phyloP scores from a whole-genome alignment of 2,797 vertebrate genomes.

The Sandelia bainsii region DNA sequence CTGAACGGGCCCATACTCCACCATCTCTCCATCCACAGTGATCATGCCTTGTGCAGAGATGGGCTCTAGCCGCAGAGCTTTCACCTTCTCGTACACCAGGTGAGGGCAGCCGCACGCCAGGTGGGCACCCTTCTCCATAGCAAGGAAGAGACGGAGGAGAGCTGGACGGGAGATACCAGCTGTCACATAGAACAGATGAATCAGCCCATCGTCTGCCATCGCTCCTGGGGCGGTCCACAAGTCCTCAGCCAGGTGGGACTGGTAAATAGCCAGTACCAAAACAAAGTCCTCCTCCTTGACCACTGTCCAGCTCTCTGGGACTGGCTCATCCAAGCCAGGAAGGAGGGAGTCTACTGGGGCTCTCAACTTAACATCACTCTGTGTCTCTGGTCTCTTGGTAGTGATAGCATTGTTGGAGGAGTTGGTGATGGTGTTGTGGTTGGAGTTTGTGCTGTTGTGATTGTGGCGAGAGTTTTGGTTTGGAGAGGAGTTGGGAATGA shows the following conservation, averaged over 20 bases:
- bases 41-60: constrained; percentile 84
- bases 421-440: constrained; percentile 70
- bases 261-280: constrained; percentile 90
- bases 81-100: constrained; percentile 86
- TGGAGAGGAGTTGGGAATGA: constrained; percentile 61
- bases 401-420: constrained; percentile 64
- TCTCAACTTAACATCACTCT: constrained; percentile 27
- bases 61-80: constrained; percentile 92
- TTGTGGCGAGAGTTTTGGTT: constrained; percentile 57
- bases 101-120: constrained; percentile 87
- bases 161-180: constrained; percentile 88
- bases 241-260: constrained; percentile 92
- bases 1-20: constrained; percentile 90
- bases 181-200: constrained; percentile 92
- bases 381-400: constrained; percentile 43
- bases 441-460: constrained; percentile 55
- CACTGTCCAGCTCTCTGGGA: constrained; percentile 90
- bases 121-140: constrained; percentile 93
- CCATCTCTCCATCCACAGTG: constrained; percentile 91
- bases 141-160: constrained; percentile 91
- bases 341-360: constrained; percentile 83
- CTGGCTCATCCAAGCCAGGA: constrained; percentile 86
- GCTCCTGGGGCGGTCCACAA: constrained; percentile 87
- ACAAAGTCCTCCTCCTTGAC: constrained; percentile 91
- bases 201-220: constrained; percentile 81